These are phyloP conservation scores for Habroteleia sp. DNA, from an alignment of 2,888 invertebrate genomes.

Conservation along the genomic window DNA sequence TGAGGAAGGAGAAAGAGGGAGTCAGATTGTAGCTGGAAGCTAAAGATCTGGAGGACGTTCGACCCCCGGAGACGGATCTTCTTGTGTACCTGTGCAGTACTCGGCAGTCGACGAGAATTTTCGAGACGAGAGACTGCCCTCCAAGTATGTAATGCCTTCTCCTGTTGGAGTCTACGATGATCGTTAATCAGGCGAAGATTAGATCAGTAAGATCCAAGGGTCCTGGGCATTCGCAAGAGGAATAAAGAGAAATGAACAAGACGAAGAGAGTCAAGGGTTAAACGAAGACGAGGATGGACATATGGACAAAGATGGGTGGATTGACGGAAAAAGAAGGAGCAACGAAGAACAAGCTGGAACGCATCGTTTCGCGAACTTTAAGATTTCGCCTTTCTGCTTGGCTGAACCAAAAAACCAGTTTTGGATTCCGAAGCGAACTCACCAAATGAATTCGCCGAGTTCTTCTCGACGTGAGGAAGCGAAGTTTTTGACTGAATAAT, in stretches of 20 bases:
- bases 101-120: slow-evolving; percentile 67
- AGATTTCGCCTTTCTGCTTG: slow-evolving; percentile 66
- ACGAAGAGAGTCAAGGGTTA: slow-evolving; percentile 41
- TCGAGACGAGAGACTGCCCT: slow-evolving; percentile 65
- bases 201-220: slow-evolving; percentile 74
- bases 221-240: slow-evolving; percentile 68
- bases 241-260: slow-evolving; percentile 60
- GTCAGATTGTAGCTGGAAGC: slow-evolving; percentile 69
- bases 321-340: slow-evolving; percentile 31
- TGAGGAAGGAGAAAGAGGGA: slow-evolving; percentile 66
- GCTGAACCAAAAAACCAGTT: slow-evolving; percentile 64
- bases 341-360: slow-evolving; percentile 58
- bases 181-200: slow-evolving; percentile 78
- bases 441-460: slow-evolving; percentile 30
- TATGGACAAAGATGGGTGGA: slow-evolving; percentile 30
- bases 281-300: slow-evolving; percentile 46
- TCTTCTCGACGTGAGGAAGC: slow-evolving; percentile 12
- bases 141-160: slow-evolving; percentile 62
- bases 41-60: slow-evolving; percentile 65
- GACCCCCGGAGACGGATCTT: slow-evolving; percentile 68
- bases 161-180: slow-evolving; percentile 68
- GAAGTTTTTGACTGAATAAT: background rate
- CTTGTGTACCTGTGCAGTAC: slow-evolving; percentile 64
- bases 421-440: slow-evolving; percentile 49
- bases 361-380: slow-evolving; percentile 67